A percentile compares a stretch with the other conserved stretches of the same genome.
Evolutionary conservation across 2,797 vertebrate genomes (phyloP).

Genomic region (Chaunax sp.): DNA sequence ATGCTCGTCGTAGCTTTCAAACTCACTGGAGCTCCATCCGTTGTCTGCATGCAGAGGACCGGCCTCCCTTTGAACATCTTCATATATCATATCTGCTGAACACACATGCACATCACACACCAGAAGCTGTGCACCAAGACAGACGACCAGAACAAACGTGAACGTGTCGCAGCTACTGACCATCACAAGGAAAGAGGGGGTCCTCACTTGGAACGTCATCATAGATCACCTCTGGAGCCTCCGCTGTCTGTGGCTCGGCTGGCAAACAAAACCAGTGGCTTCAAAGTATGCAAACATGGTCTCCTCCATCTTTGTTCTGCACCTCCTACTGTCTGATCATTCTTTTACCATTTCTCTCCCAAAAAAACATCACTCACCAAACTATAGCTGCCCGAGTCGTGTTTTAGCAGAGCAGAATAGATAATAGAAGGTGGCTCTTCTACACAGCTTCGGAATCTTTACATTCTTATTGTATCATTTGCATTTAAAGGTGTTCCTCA

Average conservation of each 20-base stretch:
- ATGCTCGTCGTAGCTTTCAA: constrained; percentile 96
- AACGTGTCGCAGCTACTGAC: constrained; percentile 53
- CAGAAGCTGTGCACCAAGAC: not conserved
- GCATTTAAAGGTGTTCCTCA: constrained; percentile 41
- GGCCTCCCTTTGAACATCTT: constrained; percentile 85
- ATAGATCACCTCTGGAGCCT: constrained; percentile 89
- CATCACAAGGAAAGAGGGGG: constrained; percentile 74
- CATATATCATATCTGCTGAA: constrained; percentile 84
- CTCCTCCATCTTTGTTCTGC: constrained; percentile 28
- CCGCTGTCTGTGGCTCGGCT: constrained; percentile 43
- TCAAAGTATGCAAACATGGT: constrained; percentile 29
- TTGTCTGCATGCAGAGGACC: constrained; percentile 77
- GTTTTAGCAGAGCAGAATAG: constrained; percentile 26
- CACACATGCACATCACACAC: constrained; percentile 31
- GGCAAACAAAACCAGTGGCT: constrained; percentile 6
- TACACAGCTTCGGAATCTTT: constrained; percentile 48
- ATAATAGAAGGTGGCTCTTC: constrained; percentile 33
- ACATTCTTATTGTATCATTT: constrained; percentile 34
- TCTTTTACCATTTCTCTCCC: constrained; percentile 25
- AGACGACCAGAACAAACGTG: not conserved
- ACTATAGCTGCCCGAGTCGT: constrained; percentile 20
- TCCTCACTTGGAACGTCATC: constrained; percentile 92
- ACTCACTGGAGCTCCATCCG: constrained; percentile 98
- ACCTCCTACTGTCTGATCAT: constrained; percentile 37
- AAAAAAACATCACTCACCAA: constrained; percentile 17